A percentile compares a stretch with the other conserved stretches of the same genome.
phyloP scores from a whole-genome alignment of 2,888 invertebrate species.

The Pherbina coryleti region DNA sequence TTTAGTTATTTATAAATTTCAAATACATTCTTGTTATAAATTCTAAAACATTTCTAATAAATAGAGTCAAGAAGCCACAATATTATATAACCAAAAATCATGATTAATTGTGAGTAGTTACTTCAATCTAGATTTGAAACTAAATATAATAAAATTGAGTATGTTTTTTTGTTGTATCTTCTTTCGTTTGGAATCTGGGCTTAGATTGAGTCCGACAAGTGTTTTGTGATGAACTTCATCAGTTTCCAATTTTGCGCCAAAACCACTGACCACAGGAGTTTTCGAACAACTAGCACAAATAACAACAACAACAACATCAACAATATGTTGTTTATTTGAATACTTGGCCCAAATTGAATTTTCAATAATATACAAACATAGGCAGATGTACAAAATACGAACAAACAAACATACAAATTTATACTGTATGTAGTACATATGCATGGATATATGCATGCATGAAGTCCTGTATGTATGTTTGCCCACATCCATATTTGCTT shows the following conservation, averaged over 20 bases:
- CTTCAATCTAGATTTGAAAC: neutral
- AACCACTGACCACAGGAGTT: constrained; percentile 31
- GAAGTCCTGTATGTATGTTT: neutral
- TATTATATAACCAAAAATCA: neutral
- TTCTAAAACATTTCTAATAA: too few relatives aligned
- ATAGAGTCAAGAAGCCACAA: neutral
- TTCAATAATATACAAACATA: constrained; percentile 7
- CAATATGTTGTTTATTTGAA: constrained; percentile 32
- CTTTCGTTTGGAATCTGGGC: neutral
- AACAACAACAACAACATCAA: neutral
- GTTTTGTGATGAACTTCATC: constrained; percentile 26
- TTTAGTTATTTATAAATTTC: too few relatives aligned
- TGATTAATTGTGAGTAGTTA: neutral
- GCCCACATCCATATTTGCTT: too few relatives aligned
- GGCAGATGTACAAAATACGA: neutral
- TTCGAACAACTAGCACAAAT: neutral
- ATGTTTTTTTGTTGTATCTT: too few relatives aligned
- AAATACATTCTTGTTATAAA: too few relatives aligned
- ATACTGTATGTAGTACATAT: too few relatives aligned
- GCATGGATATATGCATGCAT: neutral
- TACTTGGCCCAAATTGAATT: constrained; percentile 35
- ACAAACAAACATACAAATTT: too few relatives aligned
- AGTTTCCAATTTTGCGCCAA: constrained; percentile 14
- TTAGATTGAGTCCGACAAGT: constrained; percentile 7
- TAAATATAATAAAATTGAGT: neutral